Percentiles rank a stretch among this genome's conserved stretches.
These are phyloP conservation scores for Lepus townsendii DNA, from an alignment of 2,797 vertebrate genomes.

Conservation along the genomic window DNA sequence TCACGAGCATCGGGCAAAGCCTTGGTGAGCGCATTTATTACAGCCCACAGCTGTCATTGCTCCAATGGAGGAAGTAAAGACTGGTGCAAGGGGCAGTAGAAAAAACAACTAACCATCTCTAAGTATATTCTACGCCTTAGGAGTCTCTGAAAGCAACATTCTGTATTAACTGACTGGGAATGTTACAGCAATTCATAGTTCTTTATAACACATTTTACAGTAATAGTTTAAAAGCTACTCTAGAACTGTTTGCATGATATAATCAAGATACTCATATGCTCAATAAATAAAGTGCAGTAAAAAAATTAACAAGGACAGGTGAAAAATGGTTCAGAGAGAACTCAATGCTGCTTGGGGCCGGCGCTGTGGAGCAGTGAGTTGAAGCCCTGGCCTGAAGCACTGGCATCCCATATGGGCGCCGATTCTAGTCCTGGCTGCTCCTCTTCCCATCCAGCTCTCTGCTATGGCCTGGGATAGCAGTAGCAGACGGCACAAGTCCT, in stretches of 20 bases:
- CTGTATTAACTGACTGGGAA: neutral
- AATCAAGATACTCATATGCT: neutral
- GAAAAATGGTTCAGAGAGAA: neutral
- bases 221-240: neutral
- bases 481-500: too few relatives aligned
- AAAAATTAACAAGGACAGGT: neutral
- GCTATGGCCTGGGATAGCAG: too few relatives aligned
- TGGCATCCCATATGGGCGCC: too few relatives aligned
- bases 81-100: too few relatives aligned
- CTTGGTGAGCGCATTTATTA: too few relatives aligned
- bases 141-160: slow-evolving; percentile 60
- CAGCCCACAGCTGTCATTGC: too few relatives aligned
- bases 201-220: slow-evolving; percentile 44
- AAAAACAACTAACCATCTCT: neutral
- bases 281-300: slow-evolving; percentile 51
- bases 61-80: too few relatives aligned
- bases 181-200: slow-evolving; percentile 18
- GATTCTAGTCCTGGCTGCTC: too few relatives aligned
- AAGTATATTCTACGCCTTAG: neutral
- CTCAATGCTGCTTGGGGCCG: neutral
- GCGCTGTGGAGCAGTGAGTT: too few relatives aligned
- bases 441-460: too few relatives aligned
- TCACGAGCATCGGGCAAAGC: too few relatives aligned
- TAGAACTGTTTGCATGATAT: neutral
- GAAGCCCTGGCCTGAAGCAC: too few relatives aligned